Base-by-base conservation (phyloP, 2,113 vertebrate genomes). In the Taxidea taxus region DNA sequence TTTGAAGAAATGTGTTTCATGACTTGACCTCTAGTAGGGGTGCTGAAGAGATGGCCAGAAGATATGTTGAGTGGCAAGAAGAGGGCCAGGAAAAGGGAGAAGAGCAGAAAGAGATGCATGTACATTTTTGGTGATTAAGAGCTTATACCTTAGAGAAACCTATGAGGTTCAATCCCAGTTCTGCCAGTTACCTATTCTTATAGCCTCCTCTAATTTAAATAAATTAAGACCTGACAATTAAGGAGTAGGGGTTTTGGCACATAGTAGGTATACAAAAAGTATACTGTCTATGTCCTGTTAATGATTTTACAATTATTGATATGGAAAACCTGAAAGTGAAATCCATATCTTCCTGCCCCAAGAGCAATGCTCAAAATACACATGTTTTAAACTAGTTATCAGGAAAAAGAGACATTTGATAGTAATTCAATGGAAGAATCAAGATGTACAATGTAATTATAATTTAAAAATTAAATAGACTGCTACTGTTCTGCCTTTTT, bases 391-490 rank as follows among this genome's bases (percentile, higher is more conserved):
- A 20, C 8, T 92, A 21, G 4, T 58, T 97, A 37, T 95, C 90
- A 94, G 4, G 18, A 51, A 96, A 91, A 49, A 2, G 62, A 42
- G 90, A 87, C 11, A 84, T 82, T 96, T 96, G 64, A 93, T 82
- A 84, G 1, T 31, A 66, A 91, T 82, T 42, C 42, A 49, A 72
- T 60, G 39, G 77, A 94, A 85, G 70, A 91, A 89, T 87, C 44
- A 81, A 96, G 93, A 27, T 81, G 29, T 64, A 93, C 93, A 97
- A 90, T 92, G 29, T 87, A 95, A 94, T 97, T 97, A 92, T 74
- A 95, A 92, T 91, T 95, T 93, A 77, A 97, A 97, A 95, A 94
- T 95, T 95, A 97, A 96, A 85, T 70, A 95, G 23, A 88, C 56
- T 80, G 14, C 51, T 88, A 21, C 84, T 86, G 23, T 56, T 94